phyloP scores from a whole-genome alignment of 2,113 vertebrate species.

The Oxyura jamaicensis region DNA sequence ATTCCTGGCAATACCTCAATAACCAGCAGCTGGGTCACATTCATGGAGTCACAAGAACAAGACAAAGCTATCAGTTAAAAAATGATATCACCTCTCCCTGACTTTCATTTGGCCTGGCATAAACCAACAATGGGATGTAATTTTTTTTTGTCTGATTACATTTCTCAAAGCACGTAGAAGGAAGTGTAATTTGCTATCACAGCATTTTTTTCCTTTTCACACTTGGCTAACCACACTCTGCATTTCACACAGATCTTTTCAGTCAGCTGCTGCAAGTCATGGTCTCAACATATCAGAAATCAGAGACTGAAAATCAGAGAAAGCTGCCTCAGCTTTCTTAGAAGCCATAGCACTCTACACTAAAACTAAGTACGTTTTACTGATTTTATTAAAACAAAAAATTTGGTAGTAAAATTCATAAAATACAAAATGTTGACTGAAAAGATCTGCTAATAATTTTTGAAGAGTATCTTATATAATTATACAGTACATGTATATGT shows the following conservation, averaged over 20 bases:
- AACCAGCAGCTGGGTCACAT: slow-evolving; percentile 43
- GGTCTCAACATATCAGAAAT: not conserved
- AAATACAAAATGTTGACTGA: not conserved
- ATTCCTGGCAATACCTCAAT: slow-evolving; percentile 41
- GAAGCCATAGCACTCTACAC: not conserved
- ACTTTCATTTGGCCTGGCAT: not conserved
- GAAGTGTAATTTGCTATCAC: not conserved
- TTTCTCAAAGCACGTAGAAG: slow-evolving; percentile 21
- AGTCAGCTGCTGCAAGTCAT: not conserved
- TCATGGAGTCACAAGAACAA: slow-evolving; percentile 16
- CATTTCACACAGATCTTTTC: slow-evolving; percentile 15
- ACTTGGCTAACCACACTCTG: not conserved
- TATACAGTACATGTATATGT: not conserved
- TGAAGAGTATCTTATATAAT: not conserved
- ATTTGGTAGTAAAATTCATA: not conserved
- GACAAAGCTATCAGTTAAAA: slow-evolving; percentile 41
- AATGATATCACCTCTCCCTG: not conserved
- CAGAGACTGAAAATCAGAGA: too few relatives aligned
- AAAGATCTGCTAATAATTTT: not conserved
- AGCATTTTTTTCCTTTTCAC: slow-evolving; percentile 30
- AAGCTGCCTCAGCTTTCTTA: not conserved
- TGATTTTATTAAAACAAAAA: not conserved
- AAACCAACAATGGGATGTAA: not conserved
- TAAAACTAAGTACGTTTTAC: not conserved
- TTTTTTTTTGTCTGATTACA: not conserved